These are phyloP conservation scores for Polypedilum vanderplanki DNA, from an alignment of 1,140 invertebrate genomes.

Conservation along the genomic window DNA sequence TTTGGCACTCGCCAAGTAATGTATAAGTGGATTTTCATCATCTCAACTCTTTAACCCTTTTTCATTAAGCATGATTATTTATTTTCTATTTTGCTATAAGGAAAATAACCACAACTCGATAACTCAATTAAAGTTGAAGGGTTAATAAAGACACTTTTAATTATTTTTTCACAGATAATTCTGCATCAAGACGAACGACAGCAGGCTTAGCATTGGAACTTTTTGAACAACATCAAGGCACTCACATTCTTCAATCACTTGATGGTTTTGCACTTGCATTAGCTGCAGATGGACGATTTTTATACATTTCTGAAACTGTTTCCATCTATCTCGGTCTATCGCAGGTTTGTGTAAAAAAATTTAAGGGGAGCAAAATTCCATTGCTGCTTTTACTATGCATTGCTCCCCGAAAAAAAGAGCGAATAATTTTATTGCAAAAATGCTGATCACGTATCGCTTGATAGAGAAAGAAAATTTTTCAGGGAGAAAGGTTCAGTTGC, in stretches of 20 bases:
- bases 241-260: slow-evolving; percentile 91
- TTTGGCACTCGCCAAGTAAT: not conserved
- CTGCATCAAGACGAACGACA: slow-evolving; percentile 57
- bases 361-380: not conserved
- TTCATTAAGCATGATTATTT: too few relatives aligned
- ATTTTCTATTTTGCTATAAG: too few relatives aligned
- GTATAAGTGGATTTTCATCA: not conserved
- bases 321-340: slow-evolving; percentile 97
- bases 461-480: not conserved
- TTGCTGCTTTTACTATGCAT: not conserved
- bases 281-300: slow-evolving; percentile 89
- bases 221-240: slow-evolving; percentile 94
- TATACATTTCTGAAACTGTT: slow-evolving; percentile 98
- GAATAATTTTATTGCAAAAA: slow-evolving; percentile 24
- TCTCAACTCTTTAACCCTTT: not conserved
- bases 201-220: slow-evolving; percentile 69
- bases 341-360: slow-evolving; percentile 65
- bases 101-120: not conserved
- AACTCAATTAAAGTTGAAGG: slow-evolving; percentile 20
- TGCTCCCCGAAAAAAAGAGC: not conserved
- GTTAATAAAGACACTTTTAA: slow-evolving; percentile 29
- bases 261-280: slow-evolving; percentile 95
- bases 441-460: slow-evolving; percentile 7
- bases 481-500: not conserved
- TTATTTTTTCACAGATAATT: slow-evolving; percentile 53